phyloP scores from a whole-genome alignment of 2,888 invertebrate genomes.

The Junonia oenone region DNA sequence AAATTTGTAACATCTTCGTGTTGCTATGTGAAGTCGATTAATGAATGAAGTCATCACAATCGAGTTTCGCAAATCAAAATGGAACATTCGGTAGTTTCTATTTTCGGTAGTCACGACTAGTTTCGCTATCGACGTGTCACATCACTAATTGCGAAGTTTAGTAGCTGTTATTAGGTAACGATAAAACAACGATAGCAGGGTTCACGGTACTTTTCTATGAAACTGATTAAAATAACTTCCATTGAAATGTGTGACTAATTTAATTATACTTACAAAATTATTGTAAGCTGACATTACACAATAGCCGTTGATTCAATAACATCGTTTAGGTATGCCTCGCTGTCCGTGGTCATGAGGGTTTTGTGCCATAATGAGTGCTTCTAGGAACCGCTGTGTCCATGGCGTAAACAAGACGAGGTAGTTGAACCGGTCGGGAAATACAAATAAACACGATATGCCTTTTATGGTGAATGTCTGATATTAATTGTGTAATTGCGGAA shows the following conservation, averaged over 20 bases:
- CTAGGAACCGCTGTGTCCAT: constrained; percentile 34
- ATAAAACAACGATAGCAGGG: neutral
- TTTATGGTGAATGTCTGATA: constrained; percentile 7
- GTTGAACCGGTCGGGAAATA: constrained; percentile 33
- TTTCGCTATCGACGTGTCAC: too few species aligned
- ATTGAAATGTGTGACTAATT: constrained; percentile 9
- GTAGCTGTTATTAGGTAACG: too few species aligned
- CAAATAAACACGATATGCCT: constrained; percentile 23
- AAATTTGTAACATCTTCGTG: too few species aligned
- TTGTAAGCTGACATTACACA: constrained; percentile 18
- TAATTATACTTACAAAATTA: constrained; percentile 12
- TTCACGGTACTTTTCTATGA: neutral
- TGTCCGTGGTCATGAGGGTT: constrained; percentile 35
- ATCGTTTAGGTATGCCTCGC: constrained; percentile 19
- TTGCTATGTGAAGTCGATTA: too few species aligned
- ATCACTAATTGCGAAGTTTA: too few species aligned
- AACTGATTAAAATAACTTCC: constrained; percentile 4
- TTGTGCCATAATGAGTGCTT: constrained; percentile 38
- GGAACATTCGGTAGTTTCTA: too few species aligned
- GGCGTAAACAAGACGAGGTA: constrained; percentile 35
- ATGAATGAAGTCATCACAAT: too few species aligned
- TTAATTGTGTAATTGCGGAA: constrained; percentile 16
- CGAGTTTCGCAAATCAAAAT: too few species aligned
- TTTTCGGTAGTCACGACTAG: too few species aligned
- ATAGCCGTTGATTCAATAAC: constrained; percentile 17